phyloP scores from a whole-genome alignment of 2,888 invertebrate species.

The Diadegma fenestrale region DNA sequence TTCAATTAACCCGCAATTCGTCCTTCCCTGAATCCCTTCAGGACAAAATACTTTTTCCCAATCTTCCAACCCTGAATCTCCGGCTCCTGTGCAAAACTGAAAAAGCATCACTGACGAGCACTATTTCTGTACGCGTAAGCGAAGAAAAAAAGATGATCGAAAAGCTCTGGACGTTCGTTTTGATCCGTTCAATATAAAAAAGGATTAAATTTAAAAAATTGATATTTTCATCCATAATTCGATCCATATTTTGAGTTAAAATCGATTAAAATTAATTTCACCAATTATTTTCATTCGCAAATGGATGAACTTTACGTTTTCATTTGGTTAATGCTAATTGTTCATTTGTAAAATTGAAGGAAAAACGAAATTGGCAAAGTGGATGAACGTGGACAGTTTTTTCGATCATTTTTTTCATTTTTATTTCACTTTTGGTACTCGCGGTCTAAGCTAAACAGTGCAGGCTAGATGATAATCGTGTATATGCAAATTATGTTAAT shows the following conservation, averaged over 20 bases:
- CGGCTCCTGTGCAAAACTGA: conserved; percentile 37
- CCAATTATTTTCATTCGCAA: background rate
- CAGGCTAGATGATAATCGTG: conserved; percentile 31
- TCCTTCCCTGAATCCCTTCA: conserved; percentile 13
- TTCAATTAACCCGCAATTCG: conserved; percentile 43
- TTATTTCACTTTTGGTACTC: background rate
- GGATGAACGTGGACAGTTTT: background rate
- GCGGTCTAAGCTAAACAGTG: conserved; percentile 23
- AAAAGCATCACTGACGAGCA: conserved; percentile 25
- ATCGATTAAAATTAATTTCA: background rate
- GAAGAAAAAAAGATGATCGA: conserved; percentile 15
- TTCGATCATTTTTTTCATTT: conserved; percentile 6
- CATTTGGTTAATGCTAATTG: background rate
- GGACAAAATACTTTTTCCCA: conserved; percentile 37
- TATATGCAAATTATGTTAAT: conserved; percentile 31
- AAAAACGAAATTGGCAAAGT: background rate
- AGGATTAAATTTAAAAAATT: background rate
- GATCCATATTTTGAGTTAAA: background rate
- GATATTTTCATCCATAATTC: background rate
- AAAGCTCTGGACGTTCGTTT: background rate
- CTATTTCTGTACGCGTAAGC: background rate
- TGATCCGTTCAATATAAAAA: background rate
- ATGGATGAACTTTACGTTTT: background rate
- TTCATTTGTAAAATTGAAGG: background rate
- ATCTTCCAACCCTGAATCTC: background rate